A percentile compares a stretch with the other conserved stretches of the same genome.
These are phyloP conservation scores for Apamea sordens DNA, from an alignment of 2,888 invertebrate species.

Conservation along the genomic window DNA sequence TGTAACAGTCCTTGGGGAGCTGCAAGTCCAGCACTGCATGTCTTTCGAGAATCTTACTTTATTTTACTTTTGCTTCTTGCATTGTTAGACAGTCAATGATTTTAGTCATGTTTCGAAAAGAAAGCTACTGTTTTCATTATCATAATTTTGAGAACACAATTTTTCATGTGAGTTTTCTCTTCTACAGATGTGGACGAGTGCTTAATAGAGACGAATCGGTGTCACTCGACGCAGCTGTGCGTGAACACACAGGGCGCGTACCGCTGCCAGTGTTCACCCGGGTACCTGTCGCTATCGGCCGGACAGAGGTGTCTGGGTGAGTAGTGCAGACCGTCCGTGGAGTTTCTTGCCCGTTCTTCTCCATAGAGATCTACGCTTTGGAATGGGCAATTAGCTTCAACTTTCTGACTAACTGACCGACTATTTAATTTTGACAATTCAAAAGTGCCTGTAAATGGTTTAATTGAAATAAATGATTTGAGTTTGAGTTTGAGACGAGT, in stretches of 20 bases:
- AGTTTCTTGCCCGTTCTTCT: no score
- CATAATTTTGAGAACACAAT: not conserved
- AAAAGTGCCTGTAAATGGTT: no score
- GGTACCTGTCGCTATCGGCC: conserved; percentile 86
- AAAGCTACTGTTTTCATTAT: not conserved
- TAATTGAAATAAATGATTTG: no score
- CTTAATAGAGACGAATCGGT: conserved; percentile 81
- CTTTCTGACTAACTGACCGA: no score
- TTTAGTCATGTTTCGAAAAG: not conserved
- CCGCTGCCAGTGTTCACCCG: conserved; percentile 90
- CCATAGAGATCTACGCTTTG: no score
- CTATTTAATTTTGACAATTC: no score
- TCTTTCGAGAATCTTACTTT: not conserved
- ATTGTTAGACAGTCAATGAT: not conserved
- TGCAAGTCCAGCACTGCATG: not conserved
- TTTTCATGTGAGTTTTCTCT: not conserved
- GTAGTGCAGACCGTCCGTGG: not conserved
- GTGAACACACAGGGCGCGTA: conserved; percentile 91
- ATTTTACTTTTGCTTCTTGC: not conserved
- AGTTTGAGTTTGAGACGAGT: not conserved
- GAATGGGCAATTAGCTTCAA: no score
- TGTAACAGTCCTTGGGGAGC: no score
- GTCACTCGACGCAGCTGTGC: conserved; percentile 90
- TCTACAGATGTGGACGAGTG: conserved; percentile 92
- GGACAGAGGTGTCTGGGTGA: conserved; percentile 88